Base-by-base conservation (phyloP, 2,113 vertebrate species). In the Pedionomus torquatus region DNA sequence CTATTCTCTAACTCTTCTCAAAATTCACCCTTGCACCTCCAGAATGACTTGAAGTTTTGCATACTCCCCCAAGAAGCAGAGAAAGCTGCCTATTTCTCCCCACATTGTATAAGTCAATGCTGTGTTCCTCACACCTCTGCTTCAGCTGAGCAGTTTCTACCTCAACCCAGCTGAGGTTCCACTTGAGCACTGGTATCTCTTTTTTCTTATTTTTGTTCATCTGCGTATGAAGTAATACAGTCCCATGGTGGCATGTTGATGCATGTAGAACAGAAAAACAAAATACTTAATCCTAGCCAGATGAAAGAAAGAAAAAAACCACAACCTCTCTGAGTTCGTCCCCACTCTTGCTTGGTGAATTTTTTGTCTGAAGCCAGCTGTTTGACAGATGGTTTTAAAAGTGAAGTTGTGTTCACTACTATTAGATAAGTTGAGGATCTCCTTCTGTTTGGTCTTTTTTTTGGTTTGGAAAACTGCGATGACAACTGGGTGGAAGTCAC, bases 331-430 rank as follows among this genome's bases (percentile, higher is more conserved):
- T 77, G 71, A 83, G 83, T 77, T 95, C 72, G 60, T 94, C 51
- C 44, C 85, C 72, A 87, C 57, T 93, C 71, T 79, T 92, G 49
- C 49, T 83, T 95, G 71, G 80, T 86, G 66, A 87, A 31, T 58
- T 94, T 83, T 90, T 72, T 74, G 91, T 88, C 82, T 63, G 90
- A 92, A 87, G 69, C 43, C 93, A 95, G 92, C 72, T 96, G 95
- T 74, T 95, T 87, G 89, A 92, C 95, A 97, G 94, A 95, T 90
- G 91, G 89, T 15, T 93, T 94, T 64, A 91, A 83, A 96, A 93
- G 39, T 58, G 65, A 84, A 84, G 75, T 21, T 65, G 54, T 39
- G 31, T 69, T 92, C 80, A 35, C 57, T 74, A 6, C 55, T 87
- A 58, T 85, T 51, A 89, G 77, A 71, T 46, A 83, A 72, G 57